Percentiles rank a stretch among this genome's conserved stretches.
Conservation (phyloP, 2,113 vertebrate species). For the Galemys pyrenaicus region DNA sequence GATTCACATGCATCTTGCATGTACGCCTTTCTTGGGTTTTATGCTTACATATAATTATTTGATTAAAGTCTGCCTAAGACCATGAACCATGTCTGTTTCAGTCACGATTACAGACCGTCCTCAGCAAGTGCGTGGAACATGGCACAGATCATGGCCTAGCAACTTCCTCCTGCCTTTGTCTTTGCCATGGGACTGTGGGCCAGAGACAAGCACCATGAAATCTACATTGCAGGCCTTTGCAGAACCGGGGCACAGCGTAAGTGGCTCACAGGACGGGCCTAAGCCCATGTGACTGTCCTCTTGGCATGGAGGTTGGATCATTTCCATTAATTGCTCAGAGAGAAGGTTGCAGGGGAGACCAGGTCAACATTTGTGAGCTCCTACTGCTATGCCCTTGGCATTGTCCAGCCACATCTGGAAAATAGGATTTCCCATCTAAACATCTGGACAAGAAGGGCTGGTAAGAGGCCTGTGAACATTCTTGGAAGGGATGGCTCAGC, state of each 20-base stretch:
- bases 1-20: too few relatives aligned
- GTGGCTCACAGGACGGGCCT: not conserved
- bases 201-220: not conserved
- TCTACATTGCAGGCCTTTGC: not conserved
- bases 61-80: not conserved
- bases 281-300: not conserved
- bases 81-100: not conserved
- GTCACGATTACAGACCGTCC: not conserved
- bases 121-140: not conserved
- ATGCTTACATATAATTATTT: not conserved
- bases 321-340: conserved; percentile 34
- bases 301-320: not conserved
- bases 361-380: not conserved
- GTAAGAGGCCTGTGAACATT: conserved; percentile 27
- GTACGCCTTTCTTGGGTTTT: not conserved
- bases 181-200: not conserved
- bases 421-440: not conserved
- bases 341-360: not conserved
- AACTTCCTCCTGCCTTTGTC: not conserved
- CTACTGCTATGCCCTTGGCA: not conserved
- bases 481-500: not conserved
- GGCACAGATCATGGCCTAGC: not conserved
- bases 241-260: not conserved
- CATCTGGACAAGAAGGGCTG: conserved; percentile 50
- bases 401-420: conserved; percentile 47